Conservation (phyloP, 2,888 invertebrate genomes). For the Poecilus cupreus region DNA sequence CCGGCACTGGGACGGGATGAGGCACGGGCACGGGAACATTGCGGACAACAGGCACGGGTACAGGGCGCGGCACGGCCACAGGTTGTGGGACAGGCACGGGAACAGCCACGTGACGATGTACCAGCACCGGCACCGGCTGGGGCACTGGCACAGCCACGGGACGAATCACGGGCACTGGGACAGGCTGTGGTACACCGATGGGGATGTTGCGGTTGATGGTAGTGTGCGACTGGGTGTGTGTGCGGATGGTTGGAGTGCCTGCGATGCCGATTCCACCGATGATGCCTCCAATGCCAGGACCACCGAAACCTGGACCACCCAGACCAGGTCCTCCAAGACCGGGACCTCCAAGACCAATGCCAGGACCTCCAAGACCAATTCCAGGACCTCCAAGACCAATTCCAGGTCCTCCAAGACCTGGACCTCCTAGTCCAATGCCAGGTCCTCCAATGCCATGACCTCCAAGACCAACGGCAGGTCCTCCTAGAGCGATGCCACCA, state of each 20-base stretch:
- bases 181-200: constrained; percentile 12
- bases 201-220: constrained; percentile 40
- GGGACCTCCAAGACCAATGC: background rate
- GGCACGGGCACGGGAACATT: constrained; percentile 20
- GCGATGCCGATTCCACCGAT: background rate
- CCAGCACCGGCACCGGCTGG: constrained; percentile 22
- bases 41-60: background rate
- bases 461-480: too few species aligned
- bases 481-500: too few species aligned
- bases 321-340: background rate
- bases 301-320: background rate
- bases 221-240: constrained; percentile 30
- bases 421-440: too few species aligned
- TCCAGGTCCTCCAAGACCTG: background rate
- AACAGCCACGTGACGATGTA: background rate
- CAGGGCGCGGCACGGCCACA: background rate
- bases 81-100: constrained; percentile 25
- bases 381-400: background rate
- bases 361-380: background rate
- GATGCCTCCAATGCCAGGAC: background rate
- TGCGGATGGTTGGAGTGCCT: background rate
- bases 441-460: too few species aligned
- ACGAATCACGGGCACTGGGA: constrained; percentile 23
- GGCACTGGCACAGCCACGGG: constrained; percentile 38
- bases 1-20: constrained; percentile 20